Evolutionary conservation across 2,113 vertebrate genomes (phyloP).

Genomic region (Zosterops pallidus): DNA sequence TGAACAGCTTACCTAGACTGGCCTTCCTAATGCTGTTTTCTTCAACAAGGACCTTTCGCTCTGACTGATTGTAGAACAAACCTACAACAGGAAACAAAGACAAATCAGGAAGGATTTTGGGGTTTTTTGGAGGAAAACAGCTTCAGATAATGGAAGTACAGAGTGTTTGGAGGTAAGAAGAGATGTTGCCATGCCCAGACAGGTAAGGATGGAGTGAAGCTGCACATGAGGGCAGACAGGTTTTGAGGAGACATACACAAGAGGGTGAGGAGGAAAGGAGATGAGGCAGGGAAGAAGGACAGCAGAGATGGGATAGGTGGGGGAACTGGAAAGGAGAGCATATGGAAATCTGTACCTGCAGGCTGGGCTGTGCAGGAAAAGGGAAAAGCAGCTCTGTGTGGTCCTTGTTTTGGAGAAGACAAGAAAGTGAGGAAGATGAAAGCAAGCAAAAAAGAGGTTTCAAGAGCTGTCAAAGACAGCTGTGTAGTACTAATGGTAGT

Average conservation of each 20-base stretch:
- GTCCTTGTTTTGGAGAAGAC: background rate
- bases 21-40: background rate
- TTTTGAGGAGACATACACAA: background rate
- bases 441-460: background rate
- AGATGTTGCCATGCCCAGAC: accelerated
- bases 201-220: background rate
- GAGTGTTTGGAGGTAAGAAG: background rate
- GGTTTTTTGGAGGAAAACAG: background rate
- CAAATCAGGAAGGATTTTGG: background rate
- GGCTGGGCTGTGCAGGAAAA: background rate
- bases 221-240: accelerated
- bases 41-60: background rate
- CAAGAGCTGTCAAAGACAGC: background rate
- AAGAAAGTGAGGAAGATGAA: background rate
- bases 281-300: background rate
- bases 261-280: background rate
- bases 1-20: background rate
- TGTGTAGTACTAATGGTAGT: background rate
- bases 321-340: background rate
- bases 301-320: background rate
- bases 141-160: background rate
- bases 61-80: background rate
- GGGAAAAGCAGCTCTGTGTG: background rate
- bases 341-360: background rate
- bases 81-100: background rate